Evolutionary conservation across 2,113 vertebrate species (phyloP).

Genomic region (Cynocephalus volans): DNA sequence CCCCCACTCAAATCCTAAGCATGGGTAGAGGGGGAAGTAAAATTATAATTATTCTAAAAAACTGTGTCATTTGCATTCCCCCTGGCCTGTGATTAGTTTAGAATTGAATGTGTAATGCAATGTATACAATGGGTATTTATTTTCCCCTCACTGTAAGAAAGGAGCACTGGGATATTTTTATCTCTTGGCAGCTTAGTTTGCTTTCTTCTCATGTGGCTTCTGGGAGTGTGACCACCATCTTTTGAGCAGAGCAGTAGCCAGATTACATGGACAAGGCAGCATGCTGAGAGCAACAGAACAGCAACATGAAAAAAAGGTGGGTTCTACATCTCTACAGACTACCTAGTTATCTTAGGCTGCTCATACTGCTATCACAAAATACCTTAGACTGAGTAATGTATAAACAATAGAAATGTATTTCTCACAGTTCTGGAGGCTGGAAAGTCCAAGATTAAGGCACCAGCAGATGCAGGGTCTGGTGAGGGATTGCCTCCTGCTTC

Average conservation of each 20-base stretch:
- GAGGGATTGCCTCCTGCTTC: not conserved
- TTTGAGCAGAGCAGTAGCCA: not conserved
- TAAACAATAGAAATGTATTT: not conserved
- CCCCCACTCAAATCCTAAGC: not conserved
- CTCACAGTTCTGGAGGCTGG: not conserved
- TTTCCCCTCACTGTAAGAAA: not conserved
- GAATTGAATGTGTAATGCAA: not conserved
- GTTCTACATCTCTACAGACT: not conserved
- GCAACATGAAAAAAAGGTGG: not conserved
- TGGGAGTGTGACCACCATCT: not conserved
- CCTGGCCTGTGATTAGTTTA: not conserved
- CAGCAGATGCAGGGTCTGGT: not conserved
- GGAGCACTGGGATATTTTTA: not conserved
- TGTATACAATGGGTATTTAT: not conserved
- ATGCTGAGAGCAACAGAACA: not conserved
- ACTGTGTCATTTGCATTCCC: not conserved
- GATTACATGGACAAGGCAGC: not conserved
- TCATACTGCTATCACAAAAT: not conserved
- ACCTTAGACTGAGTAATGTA: not conserved
- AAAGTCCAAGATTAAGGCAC: not conserved
- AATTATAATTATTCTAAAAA: slow-evolving; percentile 12
- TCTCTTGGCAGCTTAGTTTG: not conserved
- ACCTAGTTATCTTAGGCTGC: not conserved
- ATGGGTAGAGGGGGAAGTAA: not conserved
- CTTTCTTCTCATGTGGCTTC: not conserved